These are phyloP conservation scores for Anguilla marmorata DNA, from an alignment of 2,797 vertebrate genomes.

Conservation along the genomic window DNA sequence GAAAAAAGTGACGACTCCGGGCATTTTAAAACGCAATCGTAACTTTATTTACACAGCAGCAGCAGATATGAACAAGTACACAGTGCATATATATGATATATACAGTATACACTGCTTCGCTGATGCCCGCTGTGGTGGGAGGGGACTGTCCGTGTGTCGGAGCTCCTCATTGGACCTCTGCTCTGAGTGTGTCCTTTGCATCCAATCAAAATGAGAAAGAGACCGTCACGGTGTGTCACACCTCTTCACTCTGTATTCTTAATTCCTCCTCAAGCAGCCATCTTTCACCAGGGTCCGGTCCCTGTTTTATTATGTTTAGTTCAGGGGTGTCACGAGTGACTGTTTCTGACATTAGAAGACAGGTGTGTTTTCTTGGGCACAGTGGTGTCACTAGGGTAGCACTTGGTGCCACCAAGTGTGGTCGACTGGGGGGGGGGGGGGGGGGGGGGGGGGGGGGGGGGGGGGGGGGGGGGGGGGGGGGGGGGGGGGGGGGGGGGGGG, in stretches of 20 bases:
- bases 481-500: too few species aligned
- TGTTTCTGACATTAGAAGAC: background rate
- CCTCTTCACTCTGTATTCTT: background rate
- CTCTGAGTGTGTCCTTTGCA: background rate
- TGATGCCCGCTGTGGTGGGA: background rate
- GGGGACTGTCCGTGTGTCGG: background rate
- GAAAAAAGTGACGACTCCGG: background rate
- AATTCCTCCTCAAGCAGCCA: background rate
- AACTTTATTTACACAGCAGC: slow-evolving; percentile 27
- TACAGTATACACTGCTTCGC: slow-evolving; percentile 25
- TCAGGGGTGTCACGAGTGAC: background rate
- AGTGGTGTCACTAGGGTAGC: too few species aligned
- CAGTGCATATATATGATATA: slow-evolving; percentile 35
- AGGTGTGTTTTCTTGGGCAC: background rate
- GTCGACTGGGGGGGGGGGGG: too few species aligned
- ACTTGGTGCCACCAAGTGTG: too few species aligned
- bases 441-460: too few species aligned
- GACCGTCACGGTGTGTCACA: background rate
- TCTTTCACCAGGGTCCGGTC: background rate
- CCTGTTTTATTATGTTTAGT: background rate
- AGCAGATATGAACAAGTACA: slow-evolving; percentile 29
- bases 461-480: too few species aligned
- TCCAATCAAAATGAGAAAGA: background rate
- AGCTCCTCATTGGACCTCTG: background rate
- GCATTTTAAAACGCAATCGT: slow-evolving; percentile 14